Conservation (phyloP, 1,140 invertebrate genomes). For the Leptopilina clavipes region DNA sequence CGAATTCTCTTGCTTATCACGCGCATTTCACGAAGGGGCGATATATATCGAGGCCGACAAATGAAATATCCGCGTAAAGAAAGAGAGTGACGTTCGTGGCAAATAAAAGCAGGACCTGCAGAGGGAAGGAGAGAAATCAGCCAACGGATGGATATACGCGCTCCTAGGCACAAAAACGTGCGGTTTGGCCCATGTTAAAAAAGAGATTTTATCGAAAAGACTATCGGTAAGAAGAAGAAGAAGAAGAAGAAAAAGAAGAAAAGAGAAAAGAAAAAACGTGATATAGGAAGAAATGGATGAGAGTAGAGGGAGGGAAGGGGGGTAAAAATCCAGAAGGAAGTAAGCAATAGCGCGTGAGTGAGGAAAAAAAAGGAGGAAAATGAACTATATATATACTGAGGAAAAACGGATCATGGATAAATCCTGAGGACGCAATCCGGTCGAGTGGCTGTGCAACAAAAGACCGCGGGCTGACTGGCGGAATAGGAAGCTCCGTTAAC, state of each 20-base stretch:
- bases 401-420: slow-evolving; percentile 52
- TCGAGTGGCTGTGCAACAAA: slow-evolving; percentile 51
- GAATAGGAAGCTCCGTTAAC: slow-evolving; percentile 51
- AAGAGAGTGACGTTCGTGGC: slow-evolving; percentile 24
- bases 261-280: slow-evolving; percentile 28
- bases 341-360: not conserved
- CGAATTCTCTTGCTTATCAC: slow-evolving; percentile 33
- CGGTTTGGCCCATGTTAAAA: not conserved
- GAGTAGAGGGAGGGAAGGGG: not conserved
- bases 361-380: slow-evolving; percentile 25
- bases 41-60: not conserved
- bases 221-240: slow-evolving; percentile 38
- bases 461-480: slow-evolving; percentile 39
- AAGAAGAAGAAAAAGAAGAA: slow-evolving; percentile 36
- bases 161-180: slow-evolving; percentile 3
- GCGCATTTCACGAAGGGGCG: slow-evolving; percentile 25
- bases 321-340: too few relatives aligned
- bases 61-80: slow-evolving; percentile 14
- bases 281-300: too few relatives aligned
- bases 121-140: slow-evolving; percentile 26
- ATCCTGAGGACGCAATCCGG: slow-evolving; percentile 54
- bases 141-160: slow-evolving; percentile 14
- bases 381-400: slow-evolving; percentile 1
- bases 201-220: not conserved
- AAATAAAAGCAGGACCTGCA: slow-evolving; percentile 14